Conservation (phyloP, 2,797 vertebrate species). For the Pangasius larnaudii region DNA sequence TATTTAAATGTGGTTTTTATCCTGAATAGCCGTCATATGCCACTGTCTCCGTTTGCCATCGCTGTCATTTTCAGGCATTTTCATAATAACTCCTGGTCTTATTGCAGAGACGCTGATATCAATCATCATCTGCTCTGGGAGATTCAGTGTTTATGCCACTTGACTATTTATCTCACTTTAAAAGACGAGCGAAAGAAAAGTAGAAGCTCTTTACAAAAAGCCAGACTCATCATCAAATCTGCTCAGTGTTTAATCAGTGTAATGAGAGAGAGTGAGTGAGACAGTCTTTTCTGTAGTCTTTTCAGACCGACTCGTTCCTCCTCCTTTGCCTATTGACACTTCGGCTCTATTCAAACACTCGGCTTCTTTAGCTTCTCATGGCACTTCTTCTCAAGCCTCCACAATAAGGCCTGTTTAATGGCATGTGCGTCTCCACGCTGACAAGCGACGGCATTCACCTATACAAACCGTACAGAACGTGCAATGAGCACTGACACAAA, state of each 20-base stretch:
- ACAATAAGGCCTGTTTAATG: constrained; percentile 53
- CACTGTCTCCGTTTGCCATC: constrained; percentile 47
- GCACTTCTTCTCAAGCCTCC: constrained; percentile 49
- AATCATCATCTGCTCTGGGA: constrained; percentile 52
- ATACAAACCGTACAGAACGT: constrained; percentile 44
- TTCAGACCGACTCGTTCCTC: constrained; percentile 51
- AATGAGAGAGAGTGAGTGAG: constrained; percentile 47
- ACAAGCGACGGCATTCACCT: constrained; percentile 47
- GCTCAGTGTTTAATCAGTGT: constrained; percentile 59
- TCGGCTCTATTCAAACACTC: constrained; percentile 54
- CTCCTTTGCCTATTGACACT: constrained; percentile 54
- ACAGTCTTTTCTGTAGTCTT: constrained; percentile 37
- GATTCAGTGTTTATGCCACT: constrained; percentile 56
- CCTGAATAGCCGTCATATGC: constrained; percentile 48
- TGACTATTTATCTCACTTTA: constrained; percentile 55
- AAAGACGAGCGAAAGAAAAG: constrained; percentile 41
- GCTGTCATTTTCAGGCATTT: constrained; percentile 46
- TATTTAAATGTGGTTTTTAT: constrained; percentile 55
- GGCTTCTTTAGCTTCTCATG: constrained; percentile 46
- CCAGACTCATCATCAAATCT: constrained; percentile 53
- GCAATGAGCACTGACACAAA: constrained; percentile 31
- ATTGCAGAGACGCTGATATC: constrained; percentile 41
- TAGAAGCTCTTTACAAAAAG: constrained; percentile 49
- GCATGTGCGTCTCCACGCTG: constrained; percentile 36
- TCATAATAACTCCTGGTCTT: constrained; percentile 56